phyloP scores from a whole-genome alignment of 2,888 invertebrate species.

The Phyllotreta cruciferae region DNA sequence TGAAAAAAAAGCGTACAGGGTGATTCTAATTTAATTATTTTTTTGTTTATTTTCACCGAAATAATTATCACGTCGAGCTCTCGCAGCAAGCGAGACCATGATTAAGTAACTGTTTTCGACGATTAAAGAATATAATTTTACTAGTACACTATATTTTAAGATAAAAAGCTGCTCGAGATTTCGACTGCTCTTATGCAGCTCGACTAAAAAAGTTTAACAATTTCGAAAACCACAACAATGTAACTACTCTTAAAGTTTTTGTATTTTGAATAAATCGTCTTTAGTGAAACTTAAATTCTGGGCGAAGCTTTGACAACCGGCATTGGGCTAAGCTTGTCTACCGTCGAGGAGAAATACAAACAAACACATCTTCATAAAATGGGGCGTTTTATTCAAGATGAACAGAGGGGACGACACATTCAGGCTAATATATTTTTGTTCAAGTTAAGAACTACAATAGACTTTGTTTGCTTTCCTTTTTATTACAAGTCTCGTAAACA shows the following conservation, averaged over 20 bases:
- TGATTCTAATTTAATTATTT: conserved; percentile 4
- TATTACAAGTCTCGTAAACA: conserved; percentile 9
- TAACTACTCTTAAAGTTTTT: too few species aligned
- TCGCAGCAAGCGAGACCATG: too few species aligned
- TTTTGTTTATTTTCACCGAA: too few species aligned
- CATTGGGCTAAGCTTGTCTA: conserved; percentile 7
- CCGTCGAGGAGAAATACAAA: conserved; percentile 5
- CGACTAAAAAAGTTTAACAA: too few species aligned
- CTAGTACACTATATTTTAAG: too few species aligned
- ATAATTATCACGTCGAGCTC: too few species aligned
- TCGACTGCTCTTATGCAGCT: too few species aligned
- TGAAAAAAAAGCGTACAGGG: neutral
- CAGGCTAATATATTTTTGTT: conserved; percentile 14
- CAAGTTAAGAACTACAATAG: conserved; percentile 23
- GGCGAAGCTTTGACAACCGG: neutral
- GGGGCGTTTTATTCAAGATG: conserved; percentile 8
- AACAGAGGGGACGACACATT: conserved; percentile 19
- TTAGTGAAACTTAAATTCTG: neutral
- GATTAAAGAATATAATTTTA: too few species aligned
- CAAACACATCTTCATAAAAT: conserved; percentile 26
- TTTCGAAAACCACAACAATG: too few species aligned
- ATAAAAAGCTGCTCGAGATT: too few species aligned
- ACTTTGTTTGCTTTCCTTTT: conserved; percentile 12
- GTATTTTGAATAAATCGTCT: too few species aligned
- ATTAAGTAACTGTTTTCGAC: too few species aligned